These are phyloP conservation scores for Liopterus haemorrhoidalis DNA, from an alignment of 2,888 invertebrate genomes.

Conservation along the genomic window DNA sequence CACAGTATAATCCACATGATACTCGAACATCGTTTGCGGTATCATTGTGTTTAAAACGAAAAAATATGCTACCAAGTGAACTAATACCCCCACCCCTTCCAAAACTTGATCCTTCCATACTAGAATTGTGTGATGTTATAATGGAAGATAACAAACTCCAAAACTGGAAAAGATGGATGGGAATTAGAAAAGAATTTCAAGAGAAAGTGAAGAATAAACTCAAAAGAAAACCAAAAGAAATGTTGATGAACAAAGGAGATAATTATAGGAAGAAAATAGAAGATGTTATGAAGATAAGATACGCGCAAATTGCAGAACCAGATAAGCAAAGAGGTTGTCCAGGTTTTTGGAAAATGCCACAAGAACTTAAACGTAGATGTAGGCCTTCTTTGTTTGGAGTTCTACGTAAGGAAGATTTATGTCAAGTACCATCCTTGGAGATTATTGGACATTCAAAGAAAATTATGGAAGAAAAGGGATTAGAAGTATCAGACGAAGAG, in stretches of 20 bases:
- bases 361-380: slow-evolving; percentile 27
- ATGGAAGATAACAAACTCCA: slow-evolving; percentile 32
- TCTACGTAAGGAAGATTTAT: slow-evolving; percentile 27
- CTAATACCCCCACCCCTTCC: no score
- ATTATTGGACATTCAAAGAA: slow-evolving; percentile 31
- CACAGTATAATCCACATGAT: no score
- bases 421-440: slow-evolving; percentile 26
- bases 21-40: no score
- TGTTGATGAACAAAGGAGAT: slow-evolving; percentile 38
- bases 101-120: slow-evolving; percentile 28
- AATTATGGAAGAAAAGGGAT: slow-evolving; percentile 33
- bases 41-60: no score
- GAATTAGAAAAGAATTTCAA: slow-evolving; percentile 34
- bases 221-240: slow-evolving; percentile 32
- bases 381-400: slow-evolving; percentile 29
- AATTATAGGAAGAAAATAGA: slow-evolving; percentile 35
- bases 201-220: slow-evolving; percentile 31
- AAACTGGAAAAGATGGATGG: slow-evolving; percentile 41
- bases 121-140: no score
- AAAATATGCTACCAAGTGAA: no score
- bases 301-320: slow-evolving; percentile 36
- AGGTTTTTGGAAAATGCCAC: slow-evolving; percentile 39
- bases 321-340: slow-evolving; percentile 42
- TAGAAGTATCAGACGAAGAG: slow-evolving; percentile 15
- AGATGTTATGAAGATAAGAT: slow-evolving; percentile 36